Base-by-base conservation (phyloP, 2,888 invertebrate species). In the Parelbella ahira region DNA sequence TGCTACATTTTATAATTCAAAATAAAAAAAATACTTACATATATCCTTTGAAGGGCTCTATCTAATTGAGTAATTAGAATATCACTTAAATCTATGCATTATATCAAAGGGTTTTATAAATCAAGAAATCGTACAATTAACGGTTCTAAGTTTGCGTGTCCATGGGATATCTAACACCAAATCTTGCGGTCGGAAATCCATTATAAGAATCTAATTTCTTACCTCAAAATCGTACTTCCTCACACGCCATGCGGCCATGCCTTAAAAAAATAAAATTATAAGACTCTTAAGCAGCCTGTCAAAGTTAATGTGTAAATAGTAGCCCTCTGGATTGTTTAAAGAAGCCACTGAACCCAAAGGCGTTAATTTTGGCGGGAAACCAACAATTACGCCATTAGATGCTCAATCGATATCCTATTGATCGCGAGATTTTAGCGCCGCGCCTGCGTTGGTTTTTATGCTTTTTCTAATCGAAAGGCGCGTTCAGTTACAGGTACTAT, bases 281-380 rank as follows among this genome's bases (percentile, higher is more conserved):
- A 65, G 67, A 71, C 63, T 72, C 69, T 67, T 80, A 82, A 81
- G 76, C 73, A 78, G 77, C 63, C 81, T 82, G 86, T 84, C 86
- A 83, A 68, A 82, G 51, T 61, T 87, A 86, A 87, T 86, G 83
- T 74, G 75, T 82, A 86, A 86, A 87, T 87, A 81, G 81, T 75
- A 80, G 82, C 71, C 67, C 75, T 69, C 52, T 58, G 51, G 45
- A 51, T 50, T 52, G 60, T 60, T 68, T 64, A 51, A 65, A 61
- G 70, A 65, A 64, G 66, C 63, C 64, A 64, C 67, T 54, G 51
- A 68, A 64, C 59, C 60, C 60, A 56, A 63, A 77, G 82, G 83
- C 80, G 83, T 81, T 77, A 84, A 82, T 82, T 87, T 83, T 70
- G 55, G 60, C 63, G 60, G 73, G 65, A 74, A 80, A 70, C 81